Conservation (phyloP, 2,888 invertebrate species). For the Lycophotia porphyrea region DNA sequence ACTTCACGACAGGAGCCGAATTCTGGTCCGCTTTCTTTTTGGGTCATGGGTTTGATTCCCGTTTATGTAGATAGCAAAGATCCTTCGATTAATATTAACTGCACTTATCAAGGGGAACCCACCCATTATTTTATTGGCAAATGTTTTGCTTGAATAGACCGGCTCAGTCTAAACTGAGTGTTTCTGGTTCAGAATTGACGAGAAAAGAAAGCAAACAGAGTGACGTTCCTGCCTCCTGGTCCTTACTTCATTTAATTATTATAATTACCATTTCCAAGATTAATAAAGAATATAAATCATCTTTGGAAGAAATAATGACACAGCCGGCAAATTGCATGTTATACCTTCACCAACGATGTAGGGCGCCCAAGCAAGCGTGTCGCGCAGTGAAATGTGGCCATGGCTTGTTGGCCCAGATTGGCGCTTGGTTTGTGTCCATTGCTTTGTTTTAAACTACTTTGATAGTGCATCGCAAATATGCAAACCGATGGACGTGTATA, state of each 20-base stretch:
- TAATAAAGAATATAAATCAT: background rate
- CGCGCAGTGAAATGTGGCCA: conserved; percentile 48
- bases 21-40: background rate
- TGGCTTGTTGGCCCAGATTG: conserved; percentile 27
- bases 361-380: conserved; percentile 66
- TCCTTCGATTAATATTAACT: background rate
- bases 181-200: background rate
- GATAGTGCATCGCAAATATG: conserved; percentile 4
- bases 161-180: background rate
- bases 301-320: conserved; percentile 11
- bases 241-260: background rate
- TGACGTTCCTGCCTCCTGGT: background rate
- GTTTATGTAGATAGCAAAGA: background rate
- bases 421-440: conserved; percentile 38
- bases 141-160: background rate
- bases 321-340: conserved; percentile 34
- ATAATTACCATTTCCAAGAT: conserved; percentile 1
- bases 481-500: conserved; percentile 28
- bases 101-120: background rate
- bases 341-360: conserved; percentile 53
- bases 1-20: background rate
- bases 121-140: background rate
- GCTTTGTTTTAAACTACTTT: conserved; percentile 11
- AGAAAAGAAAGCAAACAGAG: background rate
- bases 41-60: conserved; percentile 17